Conservation (phyloP, 2,888 invertebrate genomes). For the Sminthurides aquaticus region DNA sequence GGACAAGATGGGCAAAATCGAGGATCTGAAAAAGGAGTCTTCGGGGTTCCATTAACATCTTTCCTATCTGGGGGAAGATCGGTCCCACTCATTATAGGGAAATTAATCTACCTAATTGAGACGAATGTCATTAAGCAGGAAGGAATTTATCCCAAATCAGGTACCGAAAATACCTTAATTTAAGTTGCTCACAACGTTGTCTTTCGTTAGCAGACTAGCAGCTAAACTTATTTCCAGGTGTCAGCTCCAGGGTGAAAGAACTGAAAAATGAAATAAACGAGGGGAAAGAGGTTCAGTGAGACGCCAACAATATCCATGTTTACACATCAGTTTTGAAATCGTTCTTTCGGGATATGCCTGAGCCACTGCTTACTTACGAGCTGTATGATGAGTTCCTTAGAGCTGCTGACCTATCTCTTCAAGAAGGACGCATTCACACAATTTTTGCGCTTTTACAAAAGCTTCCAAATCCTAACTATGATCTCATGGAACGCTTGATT, state of each 20-base stretch:
- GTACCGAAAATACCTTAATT: too few species aligned
- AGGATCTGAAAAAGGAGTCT: constrained; percentile 55
- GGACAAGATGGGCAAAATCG: constrained; percentile 29
- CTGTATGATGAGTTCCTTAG: constrained; percentile 89
- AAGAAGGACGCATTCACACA: constrained; percentile 71
- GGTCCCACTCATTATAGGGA: constrained; percentile 80
- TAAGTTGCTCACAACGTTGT: too few species aligned
- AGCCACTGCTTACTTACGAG: constrained; percentile 85
- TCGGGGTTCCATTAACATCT: constrained; percentile 70
- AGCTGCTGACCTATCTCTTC: constrained; percentile 75
- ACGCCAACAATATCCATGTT: constrained; percentile 79
- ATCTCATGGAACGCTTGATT: constrained; percentile 82
- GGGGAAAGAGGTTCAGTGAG: constrained; percentile 63
- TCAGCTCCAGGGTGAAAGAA: constrained; percentile 55
- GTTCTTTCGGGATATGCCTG: constrained; percentile 65
- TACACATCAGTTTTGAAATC: constrained; percentile 79
- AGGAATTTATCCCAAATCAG: constrained; percentile 85
- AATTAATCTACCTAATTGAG: constrained; percentile 81
- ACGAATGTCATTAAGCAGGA: constrained; percentile 85
- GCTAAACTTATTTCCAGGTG: constrained; percentile 50
- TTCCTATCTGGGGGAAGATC: constrained; percentile 64
- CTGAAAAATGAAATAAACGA: constrained; percentile 68
- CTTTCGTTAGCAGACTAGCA: too few species aligned
- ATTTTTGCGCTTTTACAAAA: constrained; percentile 80
- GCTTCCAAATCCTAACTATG: constrained; percentile 79